phyloP scores from a whole-genome alignment of 2,797 vertebrate species.

The Sparus aurata region DNA sequence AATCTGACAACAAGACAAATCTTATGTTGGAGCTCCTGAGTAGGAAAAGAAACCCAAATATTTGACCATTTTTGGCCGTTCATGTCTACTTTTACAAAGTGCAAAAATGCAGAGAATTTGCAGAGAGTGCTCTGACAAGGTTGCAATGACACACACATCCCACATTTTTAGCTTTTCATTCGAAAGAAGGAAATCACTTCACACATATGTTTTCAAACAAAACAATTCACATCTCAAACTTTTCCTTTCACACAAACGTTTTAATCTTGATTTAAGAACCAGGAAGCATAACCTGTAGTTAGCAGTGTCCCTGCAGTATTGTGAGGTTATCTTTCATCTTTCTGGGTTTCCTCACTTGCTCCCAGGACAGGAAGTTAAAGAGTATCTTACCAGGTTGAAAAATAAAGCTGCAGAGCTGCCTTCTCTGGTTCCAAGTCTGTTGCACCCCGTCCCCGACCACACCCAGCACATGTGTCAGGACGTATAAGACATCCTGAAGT shows the following conservation, averaged over 20 bases:
- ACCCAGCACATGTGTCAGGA: background rate
- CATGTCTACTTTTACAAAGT: slow-evolving; percentile 17
- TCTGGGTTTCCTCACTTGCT: background rate
- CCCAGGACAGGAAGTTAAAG: background rate
- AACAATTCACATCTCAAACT: background rate
- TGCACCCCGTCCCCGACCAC: background rate
- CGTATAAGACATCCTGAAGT: background rate
- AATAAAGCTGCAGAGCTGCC: background rate
- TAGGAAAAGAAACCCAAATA: slow-evolving; percentile 14
- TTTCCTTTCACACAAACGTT: background rate
- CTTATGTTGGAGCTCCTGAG: background rate
- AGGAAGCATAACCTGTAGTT: background rate
- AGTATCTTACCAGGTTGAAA: background rate
- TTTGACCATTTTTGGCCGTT: slow-evolving; percentile 45
- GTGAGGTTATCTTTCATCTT: background rate
- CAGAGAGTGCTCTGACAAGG: background rate
- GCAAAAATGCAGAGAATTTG: slow-evolving; percentile 46
- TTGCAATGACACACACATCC: background rate
- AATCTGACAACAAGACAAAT: slow-evolving; percentile 1
- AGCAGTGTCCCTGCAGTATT: slow-evolving; percentile 1
- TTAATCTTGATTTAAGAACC: slow-evolving; percentile 3
- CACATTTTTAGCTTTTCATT: slow-evolving; percentile 5
- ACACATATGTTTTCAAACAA: background rate
- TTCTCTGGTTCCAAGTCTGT: background rate
- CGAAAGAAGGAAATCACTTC: background rate